Percentiles rank a stretch among this genome's conserved stretches.
Evolutionary conservation across 2,888 invertebrate species (phyloP).

Genomic region (Ophion costatus): DNA sequence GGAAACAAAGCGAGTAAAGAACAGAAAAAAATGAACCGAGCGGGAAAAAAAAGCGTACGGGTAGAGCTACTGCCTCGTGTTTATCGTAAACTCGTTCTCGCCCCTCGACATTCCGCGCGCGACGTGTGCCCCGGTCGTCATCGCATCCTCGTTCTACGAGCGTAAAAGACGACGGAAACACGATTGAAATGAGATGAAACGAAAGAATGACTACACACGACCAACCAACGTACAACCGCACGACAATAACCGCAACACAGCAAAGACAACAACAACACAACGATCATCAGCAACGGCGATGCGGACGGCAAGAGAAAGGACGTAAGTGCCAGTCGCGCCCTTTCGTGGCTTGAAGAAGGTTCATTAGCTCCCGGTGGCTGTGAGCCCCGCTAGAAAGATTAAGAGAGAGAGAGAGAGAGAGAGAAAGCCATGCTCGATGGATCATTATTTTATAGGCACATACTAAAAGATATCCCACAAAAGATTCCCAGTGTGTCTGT

Average conservation of each 20-base stretch:
- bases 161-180: constrained; percentile 16
- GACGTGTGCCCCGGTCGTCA: neutral
- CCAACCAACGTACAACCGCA: too few species aligned
- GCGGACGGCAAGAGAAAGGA: constrained; percentile 27
- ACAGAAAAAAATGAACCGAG: neutral
- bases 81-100: constrained; percentile 32
- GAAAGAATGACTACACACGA: neutral
- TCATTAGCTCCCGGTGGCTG: constrained; percentile 67
- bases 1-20: neutral
- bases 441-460: constrained; percentile 66
- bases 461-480: constrained; percentile 31
- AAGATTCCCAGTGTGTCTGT: constrained; percentile 14
- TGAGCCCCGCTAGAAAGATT: neutral
- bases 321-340: constrained; percentile 50
- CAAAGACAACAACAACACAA: constrained; percentile 8
- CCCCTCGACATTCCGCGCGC: constrained; percentile 3
- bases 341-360: constrained; percentile 69
- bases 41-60: constrained; percentile 44
- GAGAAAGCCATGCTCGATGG: constrained; percentile 54
- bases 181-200: constrained; percentile 5
- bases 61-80: constrained; percentile 39
- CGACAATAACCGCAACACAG: too few species aligned
- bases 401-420: too few species aligned
- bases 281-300: constrained; percentile 6
- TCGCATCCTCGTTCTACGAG: neutral